Evolutionary conservation across 2,888 invertebrate species (phyloP), one percentile per base, ranked within the genome.

Genomic region (Thalpophila matura): DNA sequence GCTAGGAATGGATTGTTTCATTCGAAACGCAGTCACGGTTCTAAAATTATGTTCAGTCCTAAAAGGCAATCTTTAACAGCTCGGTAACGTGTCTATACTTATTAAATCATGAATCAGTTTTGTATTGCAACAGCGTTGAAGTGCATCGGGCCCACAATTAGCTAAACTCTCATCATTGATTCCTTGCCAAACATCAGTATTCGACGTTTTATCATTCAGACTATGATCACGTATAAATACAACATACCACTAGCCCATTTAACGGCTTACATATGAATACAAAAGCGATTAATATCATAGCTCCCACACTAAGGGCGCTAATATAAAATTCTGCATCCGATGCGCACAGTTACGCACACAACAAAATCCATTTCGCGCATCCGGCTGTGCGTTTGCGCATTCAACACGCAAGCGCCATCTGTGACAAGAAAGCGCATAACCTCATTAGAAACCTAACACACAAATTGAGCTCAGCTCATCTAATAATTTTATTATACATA

Each of bases 361-460:
- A 87, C 90, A 89, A 91, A 89, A 91, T 86, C 89, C 89, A 94
- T 94, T 93, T 94, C 88, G 93, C 94, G 89, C 93, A 94, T 95
- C 94, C 94, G 94, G 91, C 90, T 92, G 55, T 69, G 86, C 89
- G 91, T 84, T 93, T 93, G 86, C 90, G 91, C 93, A 94, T 93
- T 92, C 93, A 90, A 84, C 83, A 65, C 90, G 83, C 90, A 88
- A 84, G 80, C 88, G 87, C 89, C 89, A 89, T 88, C 91, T 95
- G 94, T 94, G 95, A 94, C 94, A 93, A 92, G 95, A 93, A 94
- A 94, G 94, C 94, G 89, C 94, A 95, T 94, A 94, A 93, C 94
- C 95, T 93, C 91, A 95, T 95, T 94, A 94, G 92, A 93, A 92
- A 92, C 91, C 93, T 90, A 89, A 90, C 92, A 91, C 89, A 91